Conservation (phyloP, 2,888 invertebrate species). For the Agrypnus murinus region DNA sequence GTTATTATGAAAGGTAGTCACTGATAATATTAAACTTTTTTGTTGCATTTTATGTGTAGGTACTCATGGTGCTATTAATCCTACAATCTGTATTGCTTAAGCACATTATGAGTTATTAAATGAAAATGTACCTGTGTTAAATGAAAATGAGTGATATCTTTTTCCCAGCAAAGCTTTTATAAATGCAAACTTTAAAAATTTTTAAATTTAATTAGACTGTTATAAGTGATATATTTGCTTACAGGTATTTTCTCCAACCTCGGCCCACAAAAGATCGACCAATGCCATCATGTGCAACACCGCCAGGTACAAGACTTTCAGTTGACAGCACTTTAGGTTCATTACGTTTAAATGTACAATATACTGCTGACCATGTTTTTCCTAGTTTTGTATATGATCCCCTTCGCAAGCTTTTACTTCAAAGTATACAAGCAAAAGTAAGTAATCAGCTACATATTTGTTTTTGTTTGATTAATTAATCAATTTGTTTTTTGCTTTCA, state of each 20-base stretch:
- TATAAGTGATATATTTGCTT: constrained; percentile 54
- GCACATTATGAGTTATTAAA: too few species aligned
- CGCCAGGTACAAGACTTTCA: constrained; percentile 83
- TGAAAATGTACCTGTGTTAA: too few species aligned
- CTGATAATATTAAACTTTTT: too few species aligned
- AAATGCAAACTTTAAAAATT: too few species aligned
- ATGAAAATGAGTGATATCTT: too few species aligned
- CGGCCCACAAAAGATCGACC: constrained; percentile 78
- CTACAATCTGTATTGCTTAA: too few species aligned
- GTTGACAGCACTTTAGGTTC: constrained; percentile 84
- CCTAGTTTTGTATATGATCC: constrained; percentile 86
- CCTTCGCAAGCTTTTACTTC: constrained; percentile 84
- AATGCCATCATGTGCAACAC: constrained; percentile 79
- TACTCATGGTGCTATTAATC: too few species aligned
- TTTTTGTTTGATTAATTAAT: constrained; percentile 14
- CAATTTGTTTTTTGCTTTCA: constrained; percentile 69
- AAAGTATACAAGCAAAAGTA: constrained; percentile 81
- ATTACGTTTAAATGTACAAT: constrained; percentile 88
- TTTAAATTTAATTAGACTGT: too few species aligned
- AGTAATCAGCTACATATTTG: constrained; percentile 10
- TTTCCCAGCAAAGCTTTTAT: too few species aligned
- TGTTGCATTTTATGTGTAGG: too few species aligned
- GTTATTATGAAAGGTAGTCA: too few species aligned
- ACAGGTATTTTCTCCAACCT: constrained; percentile 86
- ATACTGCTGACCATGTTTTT: constrained; percentile 93